Percentiles rank a stretch among this genome's conserved stretches.
These are phyloP conservation scores for Linurgus olivaceus DNA, from an alignment of 2,797 vertebrate species.

Conservation along the genomic window DNA sequence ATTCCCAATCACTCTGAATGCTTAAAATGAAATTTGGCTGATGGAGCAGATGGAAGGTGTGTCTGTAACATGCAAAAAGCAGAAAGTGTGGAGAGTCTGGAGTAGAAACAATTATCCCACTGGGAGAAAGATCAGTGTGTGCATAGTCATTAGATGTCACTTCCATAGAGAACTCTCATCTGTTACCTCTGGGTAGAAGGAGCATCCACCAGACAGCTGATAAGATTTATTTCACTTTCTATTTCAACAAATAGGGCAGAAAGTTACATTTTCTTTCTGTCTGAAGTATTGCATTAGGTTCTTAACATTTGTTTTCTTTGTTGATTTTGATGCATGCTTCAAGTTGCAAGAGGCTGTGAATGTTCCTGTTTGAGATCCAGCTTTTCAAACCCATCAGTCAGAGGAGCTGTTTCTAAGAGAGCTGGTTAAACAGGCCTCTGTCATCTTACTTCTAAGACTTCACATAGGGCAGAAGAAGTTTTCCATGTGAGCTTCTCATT, in stretches of 20 bases:
- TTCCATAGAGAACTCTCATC: background rate
- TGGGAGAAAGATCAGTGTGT: background rate
- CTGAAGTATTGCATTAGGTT: background rate
- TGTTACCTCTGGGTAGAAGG: background rate
- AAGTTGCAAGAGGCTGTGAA: background rate
- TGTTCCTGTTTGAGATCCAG: background rate
- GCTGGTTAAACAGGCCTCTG: background rate
- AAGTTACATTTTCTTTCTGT: background rate
- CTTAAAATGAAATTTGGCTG: background rate
- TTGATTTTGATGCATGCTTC: background rate
- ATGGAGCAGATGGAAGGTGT: background rate
- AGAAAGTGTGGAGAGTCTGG: background rate
- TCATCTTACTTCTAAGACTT: background rate
- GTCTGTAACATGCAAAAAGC: background rate
- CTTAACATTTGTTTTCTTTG: background rate
- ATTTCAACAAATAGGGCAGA: background rate
- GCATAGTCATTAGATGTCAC: background rate
- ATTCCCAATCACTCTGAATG: background rate
- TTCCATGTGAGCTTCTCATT: background rate
- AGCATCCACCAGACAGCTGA: background rate
- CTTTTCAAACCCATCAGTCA: background rate
- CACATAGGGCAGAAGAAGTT: background rate
- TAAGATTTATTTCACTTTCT: conserved; percentile 12
- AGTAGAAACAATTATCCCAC: conserved; percentile 17
- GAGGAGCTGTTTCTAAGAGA: background rate